Conservation (phyloP, 2,797 vertebrate genomes). For the Numenius phaeopus region DNA sequence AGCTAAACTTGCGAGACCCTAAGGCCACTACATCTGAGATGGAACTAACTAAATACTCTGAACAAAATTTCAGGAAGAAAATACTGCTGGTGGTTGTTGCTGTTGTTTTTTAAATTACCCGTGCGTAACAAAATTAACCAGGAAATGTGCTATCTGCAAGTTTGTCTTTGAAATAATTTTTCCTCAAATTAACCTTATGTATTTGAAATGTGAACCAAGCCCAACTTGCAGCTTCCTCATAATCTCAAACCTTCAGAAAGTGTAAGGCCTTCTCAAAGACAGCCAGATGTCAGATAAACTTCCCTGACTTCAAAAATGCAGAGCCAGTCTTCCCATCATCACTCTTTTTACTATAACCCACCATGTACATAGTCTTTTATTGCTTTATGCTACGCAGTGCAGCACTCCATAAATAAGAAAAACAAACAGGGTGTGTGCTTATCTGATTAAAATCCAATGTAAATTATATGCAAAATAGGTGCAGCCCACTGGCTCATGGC, state of each 20-base stretch:
- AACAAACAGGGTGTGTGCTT: neutral
- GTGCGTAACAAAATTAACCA: neutral
- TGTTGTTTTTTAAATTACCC: neutral
- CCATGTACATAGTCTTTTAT: neutral
- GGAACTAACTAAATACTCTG: neutral
- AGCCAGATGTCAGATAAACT: neutral
- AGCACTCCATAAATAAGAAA: slow-evolving; percentile 6
- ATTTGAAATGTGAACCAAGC: neutral
- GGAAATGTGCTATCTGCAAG: neutral
- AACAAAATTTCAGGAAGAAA: neutral
- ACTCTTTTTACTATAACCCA: neutral
- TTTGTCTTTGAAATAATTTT: neutral
- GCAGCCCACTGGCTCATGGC: neutral
- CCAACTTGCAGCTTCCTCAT: neutral
- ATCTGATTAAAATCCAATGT: slow-evolving; percentile 21
- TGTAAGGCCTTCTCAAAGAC: neutral
- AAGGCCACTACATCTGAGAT: neutral
- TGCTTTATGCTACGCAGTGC: neutral
- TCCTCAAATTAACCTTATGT: neutral
- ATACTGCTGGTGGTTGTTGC: neutral
- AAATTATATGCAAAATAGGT: slow-evolving; percentile 26
- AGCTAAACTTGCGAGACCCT: neutral
- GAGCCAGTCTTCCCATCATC: neutral
- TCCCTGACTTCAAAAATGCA: neutral
- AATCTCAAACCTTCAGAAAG: neutral